Conservation (phyloP, 2,113 vertebrate species). For the Macquaria ambigua region DNA sequence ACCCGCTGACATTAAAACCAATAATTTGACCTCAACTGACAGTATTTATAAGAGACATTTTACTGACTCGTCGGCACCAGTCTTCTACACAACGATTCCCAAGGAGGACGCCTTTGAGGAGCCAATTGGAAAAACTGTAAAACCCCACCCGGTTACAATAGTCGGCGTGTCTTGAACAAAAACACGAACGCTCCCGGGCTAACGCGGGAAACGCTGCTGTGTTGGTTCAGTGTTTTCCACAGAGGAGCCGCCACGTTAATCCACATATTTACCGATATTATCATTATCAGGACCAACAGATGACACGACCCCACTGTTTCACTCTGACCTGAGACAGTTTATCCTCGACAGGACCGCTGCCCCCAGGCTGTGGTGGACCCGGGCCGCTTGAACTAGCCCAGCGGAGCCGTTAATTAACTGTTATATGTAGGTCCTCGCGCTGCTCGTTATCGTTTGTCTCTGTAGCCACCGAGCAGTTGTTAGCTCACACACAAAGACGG, state of each 20-base stretch:
- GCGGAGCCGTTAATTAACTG: background rate
- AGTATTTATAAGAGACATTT: fast-evolving
- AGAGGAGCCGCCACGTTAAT: conserved; percentile 27
- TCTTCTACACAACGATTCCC: background rate
- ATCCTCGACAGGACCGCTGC: background rate
- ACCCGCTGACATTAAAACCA: background rate
- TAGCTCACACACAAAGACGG: conserved; percentile 70
- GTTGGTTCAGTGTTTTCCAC: conserved; percentile 49
- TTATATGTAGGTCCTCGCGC: conserved; percentile 39
- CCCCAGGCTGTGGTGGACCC: background rate
- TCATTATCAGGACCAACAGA: background rate
- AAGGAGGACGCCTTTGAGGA: fast-evolving
- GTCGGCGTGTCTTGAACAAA: background rate
- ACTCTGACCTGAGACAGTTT: background rate
- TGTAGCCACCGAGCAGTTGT: conserved; percentile 48
- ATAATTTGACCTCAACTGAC: background rate
- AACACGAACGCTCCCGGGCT: conserved; percentile 47
- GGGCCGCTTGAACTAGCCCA: background rate
- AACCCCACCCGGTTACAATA: background rate
- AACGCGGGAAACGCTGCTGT: conserved; percentile 77
- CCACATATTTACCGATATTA: background rate
- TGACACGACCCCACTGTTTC: background rate
- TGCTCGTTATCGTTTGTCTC: conserved; percentile 3
- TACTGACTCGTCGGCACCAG: fast-evolving
- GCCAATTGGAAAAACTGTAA: background rate